Evolutionary conservation across 1,140 invertebrate genomes (phyloP), one percentile per base, ranked within the genome.

Genomic region (Calliphora vicina): DNA sequence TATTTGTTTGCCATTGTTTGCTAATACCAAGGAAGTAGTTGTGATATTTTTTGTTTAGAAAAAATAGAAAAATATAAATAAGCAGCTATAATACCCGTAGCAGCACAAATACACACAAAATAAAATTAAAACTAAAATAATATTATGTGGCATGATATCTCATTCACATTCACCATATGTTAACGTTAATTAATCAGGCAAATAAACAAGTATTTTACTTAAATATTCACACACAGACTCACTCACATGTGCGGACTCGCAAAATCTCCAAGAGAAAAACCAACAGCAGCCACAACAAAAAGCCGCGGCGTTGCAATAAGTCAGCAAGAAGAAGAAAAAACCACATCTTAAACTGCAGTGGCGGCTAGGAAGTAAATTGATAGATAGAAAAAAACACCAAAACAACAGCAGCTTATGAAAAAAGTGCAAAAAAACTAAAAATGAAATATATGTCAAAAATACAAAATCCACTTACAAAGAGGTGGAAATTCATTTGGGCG

Each of bases 111-210:
- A 57, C 50, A 57, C 4, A n/a, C 1, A 57, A 13, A 67, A 67
- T 23, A 67, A 67, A 67, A 67, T 67, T 67, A 67, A 57, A 67
- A 23, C 61, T 67, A 23, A 20, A 67, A 67, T 67, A 67, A 67
- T 67, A 67, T 67, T 67, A 67, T 67, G 61, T 23, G 61, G 61
- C 61, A 67, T 67, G 61, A 67, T 67, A 67, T 67, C 61, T 67
- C 20, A 67, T 25, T 23, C 61, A 67, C 61, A 67, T 67, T 67
- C 61, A 67, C 61, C 61, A 67, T 67, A 78, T 43, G 74, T 78
- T 78, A 78, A 78, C 74, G 74, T 78, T 78, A 78, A 78, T 78
- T 78, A 78, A 78, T 78, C 74, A 78, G 74, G 74, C 74, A 78
- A 43, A 78, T 78, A 78, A 78, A 78, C 74, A 78, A 78, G 35